Evolutionary conservation across 1,140 invertebrate genomes (phyloP), one percentile per base, ranked within the genome.

Genomic region (Papilio helenus): DNA sequence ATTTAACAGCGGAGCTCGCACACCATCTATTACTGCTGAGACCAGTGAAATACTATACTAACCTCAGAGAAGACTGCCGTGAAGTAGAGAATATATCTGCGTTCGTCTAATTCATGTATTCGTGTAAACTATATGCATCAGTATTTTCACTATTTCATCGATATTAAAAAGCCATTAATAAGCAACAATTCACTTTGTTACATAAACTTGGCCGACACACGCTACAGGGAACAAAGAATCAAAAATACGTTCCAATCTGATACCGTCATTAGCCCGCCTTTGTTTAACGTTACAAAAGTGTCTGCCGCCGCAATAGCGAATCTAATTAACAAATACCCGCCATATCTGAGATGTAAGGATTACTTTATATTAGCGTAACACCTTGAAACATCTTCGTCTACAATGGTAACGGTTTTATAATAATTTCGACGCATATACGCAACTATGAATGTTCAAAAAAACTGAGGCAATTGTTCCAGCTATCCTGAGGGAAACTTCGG

Each of bases 261-360:
- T 77, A 77, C 26, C 42, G 55, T 77, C 76, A 42, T 61, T 42
- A 39, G n/a, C 34, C 58, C 23, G 76, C 76, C 72, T 77, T 77
- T 77, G 76, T 77, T 77, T 77, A n/a, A 55, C 58, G 58, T 77
- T 76, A 58, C 76, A 77, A 77, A 77, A 61, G 39, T 49, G 76
- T 42, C 34, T 34, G 76, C 76, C 23, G 44, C 76, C 76, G 76
- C 76, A 61, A 61, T 44, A 20, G 76, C 34, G 34, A 61, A 61
- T n/a, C 55, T 77, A 77, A 77, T 77, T 77, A 77, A 61, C 76
- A 77, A 61, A 77, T 76, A 51, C 73, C 76, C 39, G 76, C 76
- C 76, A 77, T 34, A 61, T 77, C 76, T 61, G 55, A 44, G 76
- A 77, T 77, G 76, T 3, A 18, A 29, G 23, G 20, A 55, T 44